Base-by-base conservation (phyloP, 2,113 vertebrate species). In the Mus spicilegus region DNA sequence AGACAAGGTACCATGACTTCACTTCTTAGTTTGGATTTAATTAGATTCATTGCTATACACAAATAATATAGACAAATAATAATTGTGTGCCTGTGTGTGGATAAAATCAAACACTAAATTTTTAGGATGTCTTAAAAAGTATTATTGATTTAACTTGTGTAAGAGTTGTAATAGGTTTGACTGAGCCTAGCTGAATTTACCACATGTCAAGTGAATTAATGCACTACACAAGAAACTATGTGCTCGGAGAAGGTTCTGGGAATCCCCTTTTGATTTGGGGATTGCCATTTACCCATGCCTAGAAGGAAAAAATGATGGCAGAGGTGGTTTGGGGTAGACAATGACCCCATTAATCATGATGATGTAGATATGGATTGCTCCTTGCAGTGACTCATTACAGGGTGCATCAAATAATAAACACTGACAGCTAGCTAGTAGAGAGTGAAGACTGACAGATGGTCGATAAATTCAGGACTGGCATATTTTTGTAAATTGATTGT, bases 371-470 rank as follows among this genome's bases (percentile, higher is more conserved):
- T 65, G 97, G 95, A 97, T 96, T 97, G 95, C 95, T 98, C 96
- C 97, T 98, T 98, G 96, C 98, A 97, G 97, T 97, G 97, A 98
- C 91, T 98, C 98, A 98, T 98, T 98, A 98, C 46, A 95, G 94
- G 98, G 94, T 87, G 81, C 97, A 98, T 98, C 98, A 98, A 95
- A 98, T 98, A 98, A 98, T 98, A 98, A 98, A 98, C 95, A 98
- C 96, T 98, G 98, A 98, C 98, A 98, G 96, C 97, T 95, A 98
- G 95, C 98, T 97, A 93, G 56, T 93, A 97, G 91, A 98, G 96
- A 98, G 92, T 98, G 97, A 98, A 98, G 95, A 95, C 98, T 98
- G 98, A 98, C 98, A 98, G 98, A 98, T 98, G 98, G 98, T 98
- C 98, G 97, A 98, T 98, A 98, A 98, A 98, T 98, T 98, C 97